Conservation (phyloP, 2,113 vertebrate genomes). For the Hemibagrus wyckioides region DNA sequence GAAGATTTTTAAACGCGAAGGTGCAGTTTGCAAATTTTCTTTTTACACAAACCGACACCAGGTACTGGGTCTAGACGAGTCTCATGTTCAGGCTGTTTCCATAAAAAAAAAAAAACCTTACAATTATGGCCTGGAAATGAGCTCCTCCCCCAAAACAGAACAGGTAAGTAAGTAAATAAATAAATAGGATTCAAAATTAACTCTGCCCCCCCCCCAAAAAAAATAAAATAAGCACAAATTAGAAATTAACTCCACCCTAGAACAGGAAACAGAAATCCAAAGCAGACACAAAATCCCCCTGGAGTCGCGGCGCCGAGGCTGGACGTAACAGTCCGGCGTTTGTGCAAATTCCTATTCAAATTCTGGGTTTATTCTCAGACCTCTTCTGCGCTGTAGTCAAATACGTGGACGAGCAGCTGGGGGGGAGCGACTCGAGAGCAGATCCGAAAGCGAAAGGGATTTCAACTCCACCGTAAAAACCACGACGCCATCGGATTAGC, state of each 20-base stretch:
- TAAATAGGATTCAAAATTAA: no score
- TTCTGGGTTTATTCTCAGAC: neutral
- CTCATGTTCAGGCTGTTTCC: neutral
- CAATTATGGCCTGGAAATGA: neutral
- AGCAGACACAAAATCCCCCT: conserved; percentile 60
- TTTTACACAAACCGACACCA: neutral
- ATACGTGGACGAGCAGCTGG: neutral
- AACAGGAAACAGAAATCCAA: conserved; percentile 56
- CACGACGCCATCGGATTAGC: neutral
- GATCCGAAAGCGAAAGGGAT: neutral
- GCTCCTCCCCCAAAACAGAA: neutral
- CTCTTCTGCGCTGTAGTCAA: neutral
- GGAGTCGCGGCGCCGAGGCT: neutral
- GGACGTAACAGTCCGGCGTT: conserved; percentile 28
- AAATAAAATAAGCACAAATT: no score
- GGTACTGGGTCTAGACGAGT: neutral
- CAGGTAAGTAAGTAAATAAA: no score
- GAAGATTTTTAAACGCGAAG: neutral
- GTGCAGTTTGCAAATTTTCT: neutral
- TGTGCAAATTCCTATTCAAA: conserved; percentile 37
- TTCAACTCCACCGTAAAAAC: neutral
- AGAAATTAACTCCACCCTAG: neutral
- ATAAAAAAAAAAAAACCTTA: no score
- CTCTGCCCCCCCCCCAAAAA: no score
- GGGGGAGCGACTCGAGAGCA: neutral